phyloP scores from a whole-genome alignment of 37 sponge, comb jelly and placozoan species.

The Beroe forskalii region DNA sequence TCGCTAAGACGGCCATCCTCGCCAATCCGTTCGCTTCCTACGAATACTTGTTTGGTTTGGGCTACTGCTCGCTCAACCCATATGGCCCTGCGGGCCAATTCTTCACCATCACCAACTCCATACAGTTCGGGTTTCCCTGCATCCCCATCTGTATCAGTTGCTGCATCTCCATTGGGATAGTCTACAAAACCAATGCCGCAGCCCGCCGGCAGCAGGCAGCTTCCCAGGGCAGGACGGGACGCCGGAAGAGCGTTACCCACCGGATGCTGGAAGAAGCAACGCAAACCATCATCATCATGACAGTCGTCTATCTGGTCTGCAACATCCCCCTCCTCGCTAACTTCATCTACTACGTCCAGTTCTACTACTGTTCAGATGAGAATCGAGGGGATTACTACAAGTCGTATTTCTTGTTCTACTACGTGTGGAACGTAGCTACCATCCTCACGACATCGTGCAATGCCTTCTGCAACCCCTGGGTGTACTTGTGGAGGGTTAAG shows the following conservation, averaged over 20 bases:
- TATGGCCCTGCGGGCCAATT: neutral
- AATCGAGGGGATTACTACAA: neutral
- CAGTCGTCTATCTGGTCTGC: neutral
- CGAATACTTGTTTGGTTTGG: neutral
- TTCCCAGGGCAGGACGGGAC: neutral
- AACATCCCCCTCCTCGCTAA: neutral
- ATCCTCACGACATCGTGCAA: neutral
- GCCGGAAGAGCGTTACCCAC: neutral
- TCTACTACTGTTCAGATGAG: neutral
- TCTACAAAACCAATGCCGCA: too few species aligned
- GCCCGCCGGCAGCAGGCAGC: neutral
- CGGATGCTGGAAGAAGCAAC: slow-evolving; percentile 3
- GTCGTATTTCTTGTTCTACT: neutral
- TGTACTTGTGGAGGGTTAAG: neutral
- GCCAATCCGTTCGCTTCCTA: neutral
- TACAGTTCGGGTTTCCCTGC: slow-evolving; percentile 10
- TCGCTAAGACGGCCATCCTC: neutral
- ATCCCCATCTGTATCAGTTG: neutral
- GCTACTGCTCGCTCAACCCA: neutral
- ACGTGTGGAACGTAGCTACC: neutral
- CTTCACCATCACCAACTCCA: neutral
- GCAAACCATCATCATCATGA: slow-evolving; percentile 7
- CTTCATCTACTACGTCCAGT: neutral
- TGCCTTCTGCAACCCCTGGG: neutral
- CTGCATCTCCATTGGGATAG: neutral